Conservation (phyloP, 2,888 invertebrate genomes). For the Lasioglossum morio region DNA sequence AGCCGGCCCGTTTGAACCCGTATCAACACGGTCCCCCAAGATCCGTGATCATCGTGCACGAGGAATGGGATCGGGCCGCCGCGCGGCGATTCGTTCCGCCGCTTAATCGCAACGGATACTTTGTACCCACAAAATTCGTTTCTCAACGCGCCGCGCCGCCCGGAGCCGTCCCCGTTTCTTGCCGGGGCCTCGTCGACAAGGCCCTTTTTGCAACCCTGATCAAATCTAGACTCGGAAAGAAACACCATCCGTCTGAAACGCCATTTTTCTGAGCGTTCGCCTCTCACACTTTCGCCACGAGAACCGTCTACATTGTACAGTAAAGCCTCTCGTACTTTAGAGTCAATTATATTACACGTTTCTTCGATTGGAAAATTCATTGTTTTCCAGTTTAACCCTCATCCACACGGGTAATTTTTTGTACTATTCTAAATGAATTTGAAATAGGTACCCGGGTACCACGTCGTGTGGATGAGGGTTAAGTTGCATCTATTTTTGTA, state of each 20-base stretch:
- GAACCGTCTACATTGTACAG: neutral
- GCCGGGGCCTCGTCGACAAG: neutral
- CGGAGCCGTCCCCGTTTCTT: neutral
- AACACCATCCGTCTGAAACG: neutral
- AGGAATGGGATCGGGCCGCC: constrained; percentile 7
- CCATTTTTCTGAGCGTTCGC: neutral
- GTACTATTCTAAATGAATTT: too few relatives aligned
- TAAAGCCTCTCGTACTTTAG: neutral
- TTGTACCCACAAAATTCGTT: constrained; percentile 25
- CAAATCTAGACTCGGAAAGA: neutral
- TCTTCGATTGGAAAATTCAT: too few relatives aligned
- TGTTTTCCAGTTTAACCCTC: too few relatives aligned
- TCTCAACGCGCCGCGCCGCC: constrained; percentile 3
- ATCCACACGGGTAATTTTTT: too few relatives aligned
- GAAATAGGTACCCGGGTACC: too few relatives aligned
- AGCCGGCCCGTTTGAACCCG: constrained; percentile 10
- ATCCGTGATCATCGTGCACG: neutral
- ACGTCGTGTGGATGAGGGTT: too few relatives aligned
- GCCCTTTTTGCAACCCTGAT: neutral
- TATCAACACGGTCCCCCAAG: neutral
- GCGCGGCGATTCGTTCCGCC: constrained; percentile 14
- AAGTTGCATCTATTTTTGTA: too few relatives aligned
- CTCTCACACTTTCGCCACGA: neutral
- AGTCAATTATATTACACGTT: too few relatives aligned
- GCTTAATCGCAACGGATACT: constrained; percentile 32